A percentile compares a stretch with the other conserved stretches of the same genome.
Conservation (phyloP, 37 sponge, comb jelly and placozoan genomes). For the Ephydatia muelleri region DNA sequence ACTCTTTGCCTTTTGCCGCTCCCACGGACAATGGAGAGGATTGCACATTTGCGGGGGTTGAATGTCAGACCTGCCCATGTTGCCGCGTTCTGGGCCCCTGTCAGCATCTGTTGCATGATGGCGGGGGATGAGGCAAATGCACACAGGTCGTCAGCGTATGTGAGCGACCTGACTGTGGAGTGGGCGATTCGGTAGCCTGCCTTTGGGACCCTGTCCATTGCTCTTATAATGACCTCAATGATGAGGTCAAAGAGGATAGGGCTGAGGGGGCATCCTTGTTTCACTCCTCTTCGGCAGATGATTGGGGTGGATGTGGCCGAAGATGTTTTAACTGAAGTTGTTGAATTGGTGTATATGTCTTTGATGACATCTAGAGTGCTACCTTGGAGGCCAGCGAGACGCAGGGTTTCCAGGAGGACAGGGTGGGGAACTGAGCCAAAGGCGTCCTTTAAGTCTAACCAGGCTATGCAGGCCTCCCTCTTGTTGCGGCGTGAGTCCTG, state of each 20-base stretch:
- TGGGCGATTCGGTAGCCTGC: slow-evolving; percentile 2
- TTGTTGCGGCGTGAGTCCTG: slow-evolving; percentile 20
- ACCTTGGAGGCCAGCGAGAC: slow-evolving; percentile 6
- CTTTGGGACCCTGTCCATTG: slow-evolving; percentile 4
- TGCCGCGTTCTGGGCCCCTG: slow-evolving; percentile 6
- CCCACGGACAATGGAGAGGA: slow-evolving; percentile 24
- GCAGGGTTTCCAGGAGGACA: slow-evolving; percentile 12
- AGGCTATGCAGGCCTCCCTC: slow-evolving; percentile 23
- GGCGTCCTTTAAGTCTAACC: slow-evolving; percentile 55
- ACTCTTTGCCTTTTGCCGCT: neutral
- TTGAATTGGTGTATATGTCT: slow-evolving; percentile 38
- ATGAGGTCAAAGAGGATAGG: slow-evolving; percentile 21
- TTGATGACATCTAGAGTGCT: slow-evolving; percentile 16
- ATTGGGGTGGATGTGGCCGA: slow-evolving; percentile 4
- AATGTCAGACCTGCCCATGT: neutral
- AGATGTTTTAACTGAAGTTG: slow-evolving; percentile 1
- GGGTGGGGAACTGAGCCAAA: slow-evolving; percentile 47
- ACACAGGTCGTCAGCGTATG: slow-evolving; percentile 33
- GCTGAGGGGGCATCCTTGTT: slow-evolving; percentile 3
- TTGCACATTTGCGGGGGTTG: slow-evolving; percentile 30
- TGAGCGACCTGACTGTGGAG: neutral
- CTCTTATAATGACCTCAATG: neutral
- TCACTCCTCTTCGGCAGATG: neutral
- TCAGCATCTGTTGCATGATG: slow-evolving; percentile 1
- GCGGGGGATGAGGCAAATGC: slow-evolving; percentile 1